phyloP scores from a whole-genome alignment of 1,140 invertebrate species.

The Cydia amplana region DNA sequence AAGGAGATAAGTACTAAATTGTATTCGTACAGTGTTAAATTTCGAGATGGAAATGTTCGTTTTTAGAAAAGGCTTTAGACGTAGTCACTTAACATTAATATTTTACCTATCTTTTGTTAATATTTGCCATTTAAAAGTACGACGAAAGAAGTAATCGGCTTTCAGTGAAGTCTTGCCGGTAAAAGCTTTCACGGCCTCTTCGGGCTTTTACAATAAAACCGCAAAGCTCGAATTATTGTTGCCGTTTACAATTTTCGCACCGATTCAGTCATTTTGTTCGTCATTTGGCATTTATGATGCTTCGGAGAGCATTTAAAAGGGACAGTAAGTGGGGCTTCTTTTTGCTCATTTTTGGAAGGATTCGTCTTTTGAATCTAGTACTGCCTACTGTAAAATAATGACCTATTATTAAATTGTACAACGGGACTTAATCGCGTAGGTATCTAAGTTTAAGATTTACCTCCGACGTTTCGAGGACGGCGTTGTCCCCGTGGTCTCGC shows the following conservation, averaged over 20 bases:
- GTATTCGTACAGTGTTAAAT: too few relatives aligned
- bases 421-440: too few relatives aligned
- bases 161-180: slow-evolving; percentile 57
- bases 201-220: slow-evolving; percentile 52
- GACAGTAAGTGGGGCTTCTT: background rate
- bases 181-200: slow-evolving; percentile 58
- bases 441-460: too few relatives aligned
- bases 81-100: slow-evolving; percentile 37
- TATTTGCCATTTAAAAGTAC: slow-evolving; percentile 56
- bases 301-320: slow-evolving; percentile 16
- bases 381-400: background rate
- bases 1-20: background rate
- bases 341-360: background rate
- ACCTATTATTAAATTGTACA: too few relatives aligned
- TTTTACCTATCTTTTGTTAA: slow-evolving; percentile 43
- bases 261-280: slow-evolving; percentile 43
- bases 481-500: too few relatives aligned
- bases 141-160: slow-evolving; percentile 61
- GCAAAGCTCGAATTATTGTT: slow-evolving; percentile 60
- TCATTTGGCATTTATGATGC: slow-evolving; percentile 21
- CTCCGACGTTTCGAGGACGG: too few relatives aligned
- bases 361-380: background rate
- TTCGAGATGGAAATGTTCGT: too few relatives aligned
- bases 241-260: slow-evolving; percentile 50
- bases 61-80: background rate